Base-by-base conservation (phyloP, 2,797 vertebrate genomes). In the Leptodactylus fallax region DNA sequence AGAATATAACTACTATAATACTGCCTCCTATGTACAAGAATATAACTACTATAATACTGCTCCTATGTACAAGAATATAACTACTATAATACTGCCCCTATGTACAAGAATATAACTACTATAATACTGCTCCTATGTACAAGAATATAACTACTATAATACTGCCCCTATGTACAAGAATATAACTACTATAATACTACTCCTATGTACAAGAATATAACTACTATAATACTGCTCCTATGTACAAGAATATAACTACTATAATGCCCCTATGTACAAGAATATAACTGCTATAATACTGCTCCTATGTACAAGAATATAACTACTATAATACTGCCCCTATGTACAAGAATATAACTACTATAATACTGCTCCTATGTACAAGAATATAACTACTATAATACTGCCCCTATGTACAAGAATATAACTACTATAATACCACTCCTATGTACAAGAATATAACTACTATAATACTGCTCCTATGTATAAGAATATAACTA, bases 211-310 rank as follows among this genome's bases (percentile, higher is more conserved):
- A 69, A 36, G 25, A 69, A 69, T 71, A 36, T 36, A 36, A 36
- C 67, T 71, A 17, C 25, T 71, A 71, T 71, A 71, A 71, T 71
- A 71, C 67, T 71, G 67, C 27, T 25, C 61, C 36, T 47, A 72
- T 72, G 36, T 72, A 72, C 69, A 72, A 72, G 36, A 72, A 47
- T 47, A 72, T 72, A 72, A 47, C 36, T 49, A 47, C 69, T 72
- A 72, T 72, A 72, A 72, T 72, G 60, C 60, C 6, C 60, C 60
- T 72, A 72, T 72, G 16, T 72, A 47, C 36, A 72, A 47, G 69
- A 72, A 72, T 49, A 72, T 72, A 72, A 72, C 69, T 72, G 47
- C 71, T 72, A 72, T 72, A 72, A 47, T 72, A 72, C 71, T 72
- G 71, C 36, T 12, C 71, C 71, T 72, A 49, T 72, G 65, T 69